Conservation (phyloP, 2,797 vertebrate genomes). For the Sebastolobus altivelis region DNA sequence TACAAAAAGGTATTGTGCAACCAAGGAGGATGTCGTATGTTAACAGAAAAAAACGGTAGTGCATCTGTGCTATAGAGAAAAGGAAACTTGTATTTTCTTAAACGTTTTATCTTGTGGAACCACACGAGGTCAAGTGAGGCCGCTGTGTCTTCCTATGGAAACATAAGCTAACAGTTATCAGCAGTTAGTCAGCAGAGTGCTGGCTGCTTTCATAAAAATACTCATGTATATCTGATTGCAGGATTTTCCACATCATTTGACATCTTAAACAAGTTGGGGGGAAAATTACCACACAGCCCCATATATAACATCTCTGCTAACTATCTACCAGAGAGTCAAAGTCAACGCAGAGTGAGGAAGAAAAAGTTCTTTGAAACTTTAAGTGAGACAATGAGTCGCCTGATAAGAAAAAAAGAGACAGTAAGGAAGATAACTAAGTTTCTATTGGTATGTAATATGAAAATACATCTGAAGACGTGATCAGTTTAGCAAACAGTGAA, state of each 20-base stretch:
- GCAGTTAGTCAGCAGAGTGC: conserved; percentile 32
- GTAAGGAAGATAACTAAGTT: background rate
- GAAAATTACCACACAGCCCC: background rate
- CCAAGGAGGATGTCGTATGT: conserved; percentile 25
- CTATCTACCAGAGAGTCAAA: conserved; percentile 25
- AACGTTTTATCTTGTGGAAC: conserved; percentile 58
- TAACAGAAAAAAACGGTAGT: conserved; percentile 16
- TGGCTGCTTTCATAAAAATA: conserved; percentile 37
- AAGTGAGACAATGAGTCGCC: background rate
- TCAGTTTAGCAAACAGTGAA: conserved; percentile 9
- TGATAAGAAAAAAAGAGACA: background rate
- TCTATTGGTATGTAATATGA: background rate
- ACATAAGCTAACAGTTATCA: conserved; percentile 58
- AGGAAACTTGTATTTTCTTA: conserved; percentile 52
- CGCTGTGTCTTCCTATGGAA: conserved; percentile 42
- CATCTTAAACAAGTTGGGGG: conserved; percentile 35
- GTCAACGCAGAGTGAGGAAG: conserved; percentile 18
- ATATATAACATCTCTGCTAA: conserved; percentile 8
- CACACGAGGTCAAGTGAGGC: conserved; percentile 57
- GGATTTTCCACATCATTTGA: conserved; percentile 57
- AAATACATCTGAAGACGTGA: background rate
- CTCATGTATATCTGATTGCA: conserved; percentile 20
- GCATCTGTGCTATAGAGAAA: conserved; percentile 16
- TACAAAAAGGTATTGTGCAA: background rate
- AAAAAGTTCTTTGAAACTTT: conserved; percentile 7